phyloP scores from a whole-genome alignment of 2,888 invertebrate genomes.

The Eumerus sabulonum region DNA sequence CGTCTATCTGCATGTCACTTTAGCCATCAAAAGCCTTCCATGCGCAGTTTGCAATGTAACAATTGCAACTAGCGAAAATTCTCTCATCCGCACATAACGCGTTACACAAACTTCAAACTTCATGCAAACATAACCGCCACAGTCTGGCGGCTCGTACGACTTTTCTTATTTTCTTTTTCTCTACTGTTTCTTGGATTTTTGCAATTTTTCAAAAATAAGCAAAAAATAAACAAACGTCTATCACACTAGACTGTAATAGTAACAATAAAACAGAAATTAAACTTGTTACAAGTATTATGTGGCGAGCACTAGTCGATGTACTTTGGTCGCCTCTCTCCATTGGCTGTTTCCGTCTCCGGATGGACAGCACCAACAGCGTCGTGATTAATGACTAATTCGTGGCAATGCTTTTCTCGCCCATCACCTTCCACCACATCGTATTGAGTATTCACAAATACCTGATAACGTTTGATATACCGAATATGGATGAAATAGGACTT shows the following conservation, averaged over 20 bases:
- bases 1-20: constrained; percentile 35
- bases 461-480: constrained; percentile 61
- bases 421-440: constrained; percentile 15
- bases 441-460: constrained; percentile 53
- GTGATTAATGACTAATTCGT: constrained; percentile 46
- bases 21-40: constrained; percentile 24
- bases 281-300: constrained; percentile 36
- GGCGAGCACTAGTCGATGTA: too few relatives aligned
- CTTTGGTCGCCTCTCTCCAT: constrained; percentile 50
- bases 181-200: background rate
- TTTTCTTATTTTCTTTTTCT: constrained; percentile 6
- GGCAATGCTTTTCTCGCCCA: constrained; percentile 49
- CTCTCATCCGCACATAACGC: constrained; percentile 29
- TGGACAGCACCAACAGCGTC: constrained; percentile 17
- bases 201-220: background rate
- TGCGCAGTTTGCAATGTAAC: constrained; percentile 1
- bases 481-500: background rate
- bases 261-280: constrained; percentile 63
- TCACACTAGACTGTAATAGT: constrained; percentile 31
- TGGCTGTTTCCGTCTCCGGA: constrained; percentile 64
- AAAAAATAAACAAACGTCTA: constrained; percentile 6
- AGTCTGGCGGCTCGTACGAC: constrained; percentile 43
- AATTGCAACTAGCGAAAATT: background rate
- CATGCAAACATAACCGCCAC: constrained; percentile 64
- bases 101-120: constrained; percentile 53